A percentile compares a stretch with the other conserved stretches of the same genome.
Conservation (phyloP, 1,140 invertebrate genomes). For the Telenomus remus region DNA sequence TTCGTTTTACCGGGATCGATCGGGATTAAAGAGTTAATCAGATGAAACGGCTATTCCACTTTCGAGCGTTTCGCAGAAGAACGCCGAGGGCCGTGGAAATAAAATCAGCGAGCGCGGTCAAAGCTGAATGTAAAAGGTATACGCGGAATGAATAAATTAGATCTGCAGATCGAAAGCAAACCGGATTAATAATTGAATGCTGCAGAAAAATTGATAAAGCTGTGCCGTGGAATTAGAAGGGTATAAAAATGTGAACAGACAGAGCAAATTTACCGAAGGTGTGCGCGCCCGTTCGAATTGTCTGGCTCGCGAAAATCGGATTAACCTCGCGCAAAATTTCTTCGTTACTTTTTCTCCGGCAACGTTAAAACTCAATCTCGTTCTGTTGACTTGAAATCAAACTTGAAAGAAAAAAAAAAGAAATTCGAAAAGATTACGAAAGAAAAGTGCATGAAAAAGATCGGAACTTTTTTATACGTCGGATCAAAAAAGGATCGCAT, state of each 20-base stretch:
- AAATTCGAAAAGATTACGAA: too few relatives aligned
- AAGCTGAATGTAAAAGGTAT: slow-evolving; percentile 29
- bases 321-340: slow-evolving; percentile 10
- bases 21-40: slow-evolving; percentile 51
- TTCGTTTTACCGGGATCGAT: slow-evolving; percentile 30
- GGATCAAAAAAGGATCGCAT: too few relatives aligned
- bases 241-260: slow-evolving; percentile 36
- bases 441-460: too few relatives aligned
- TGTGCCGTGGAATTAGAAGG: slow-evolving; percentile 28
- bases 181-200: slow-evolving; percentile 49
- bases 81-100: slow-evolving; percentile 24
- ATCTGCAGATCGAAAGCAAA: slow-evolving; percentile 46
- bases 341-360: background rate
- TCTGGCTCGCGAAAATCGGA: slow-evolving; percentile 32
- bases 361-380: background rate
- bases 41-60: slow-evolving; percentile 60
- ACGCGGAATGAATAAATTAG: slow-evolving; percentile 47
- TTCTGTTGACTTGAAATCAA: background rate
- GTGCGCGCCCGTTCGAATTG: slow-evolving; percentile 13
- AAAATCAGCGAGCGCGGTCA: slow-evolving; percentile 30
- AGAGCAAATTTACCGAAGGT: slow-evolving; percentile 35
- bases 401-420: too few relatives aligned
- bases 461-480: too few relatives aligned
- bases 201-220: slow-evolving; percentile 44
- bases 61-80: slow-evolving; percentile 19